These are phyloP conservation scores for Aythya baeri DNA, from an alignment of 2,113 vertebrate genomes.

Conservation along the genomic window DNA sequence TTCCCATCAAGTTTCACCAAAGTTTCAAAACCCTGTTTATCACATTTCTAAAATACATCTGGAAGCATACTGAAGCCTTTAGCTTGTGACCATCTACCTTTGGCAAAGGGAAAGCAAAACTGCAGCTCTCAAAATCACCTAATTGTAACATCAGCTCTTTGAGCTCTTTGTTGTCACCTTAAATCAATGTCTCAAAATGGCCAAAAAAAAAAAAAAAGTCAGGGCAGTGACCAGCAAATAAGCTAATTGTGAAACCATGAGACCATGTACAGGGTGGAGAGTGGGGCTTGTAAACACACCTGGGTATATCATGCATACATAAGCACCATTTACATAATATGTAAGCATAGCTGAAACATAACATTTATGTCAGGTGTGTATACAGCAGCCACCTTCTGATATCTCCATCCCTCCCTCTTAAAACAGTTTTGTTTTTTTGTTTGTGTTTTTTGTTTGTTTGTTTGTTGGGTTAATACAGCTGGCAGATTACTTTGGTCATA, in stretches of 20 bases:
- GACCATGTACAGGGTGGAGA: not conserved
- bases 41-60: not conserved
- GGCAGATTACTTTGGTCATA: not conserved
- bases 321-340: not conserved
- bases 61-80: not conserved
- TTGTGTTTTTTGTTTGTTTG: too few relatives aligned
- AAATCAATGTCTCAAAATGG: not conserved
- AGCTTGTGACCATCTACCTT: not conserved
- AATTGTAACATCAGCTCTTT: not conserved
- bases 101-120: not conserved
- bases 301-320: accelerated
- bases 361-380: not conserved
- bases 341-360: not conserved
- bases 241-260: not conserved
- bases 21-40: not conserved
- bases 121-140: not conserved
- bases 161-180: not conserved
- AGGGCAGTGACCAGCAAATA: not conserved
- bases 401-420: not conserved
- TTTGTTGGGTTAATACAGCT: not conserved
- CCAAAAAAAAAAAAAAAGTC: not conserved
- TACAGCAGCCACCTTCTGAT: not conserved
- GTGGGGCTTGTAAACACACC: not conserved
- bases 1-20: not conserved
- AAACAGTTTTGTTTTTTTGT: not conserved